phyloP scores from a whole-genome alignment of 1,140 invertebrate genomes.

The Subanguina moxae region DNA sequence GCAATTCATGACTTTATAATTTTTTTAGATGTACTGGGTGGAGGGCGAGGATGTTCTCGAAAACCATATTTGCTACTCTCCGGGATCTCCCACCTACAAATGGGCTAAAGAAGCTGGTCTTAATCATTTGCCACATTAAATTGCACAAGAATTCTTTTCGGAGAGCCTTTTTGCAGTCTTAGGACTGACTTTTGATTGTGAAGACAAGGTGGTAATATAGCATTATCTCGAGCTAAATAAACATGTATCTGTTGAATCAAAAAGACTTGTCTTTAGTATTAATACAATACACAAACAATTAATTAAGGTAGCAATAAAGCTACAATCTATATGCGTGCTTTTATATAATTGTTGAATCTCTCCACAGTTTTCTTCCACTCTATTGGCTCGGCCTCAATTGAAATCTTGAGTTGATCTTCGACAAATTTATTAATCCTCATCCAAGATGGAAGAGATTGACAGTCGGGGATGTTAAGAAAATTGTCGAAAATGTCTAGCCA shows the following conservation, averaged over 20 bases:
- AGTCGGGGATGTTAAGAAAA: constrained; percentile 42
- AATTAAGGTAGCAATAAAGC: too few species aligned
- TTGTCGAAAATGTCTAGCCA: constrained; percentile 38
- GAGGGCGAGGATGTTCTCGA: constrained; percentile 70
- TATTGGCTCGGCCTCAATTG: constrained; percentile 9
- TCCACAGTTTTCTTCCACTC: constrained; percentile 31
- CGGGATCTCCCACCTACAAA: constrained; percentile 73
- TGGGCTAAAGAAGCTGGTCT: constrained; percentile 69
- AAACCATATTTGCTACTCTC: constrained; percentile 79
- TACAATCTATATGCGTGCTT: constrained; percentile 3
- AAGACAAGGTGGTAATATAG: too few species aligned
- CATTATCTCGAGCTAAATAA: too few species aligned
- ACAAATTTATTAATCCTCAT: constrained; percentile 1
- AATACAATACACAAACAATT: too few species aligned
- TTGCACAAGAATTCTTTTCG: too few species aligned
- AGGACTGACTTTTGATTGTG: too few species aligned
- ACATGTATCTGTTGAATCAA: too few species aligned
- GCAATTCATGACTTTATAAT: constrained; percentile 8
- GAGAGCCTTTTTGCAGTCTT: too few species aligned
- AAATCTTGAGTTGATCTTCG: constrained; percentile 12
- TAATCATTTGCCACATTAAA: constrained; percentile 72
- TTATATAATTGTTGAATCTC: constrained; percentile 34
- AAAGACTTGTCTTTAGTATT: too few species aligned
- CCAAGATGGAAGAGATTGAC: constrained; percentile 35
- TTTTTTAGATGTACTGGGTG: constrained; percentile 81